These are phyloP conservation scores for Deroptyus accipitrinus DNA, from an alignment of 2,113 vertebrate genomes.

Conservation along the genomic window DNA sequence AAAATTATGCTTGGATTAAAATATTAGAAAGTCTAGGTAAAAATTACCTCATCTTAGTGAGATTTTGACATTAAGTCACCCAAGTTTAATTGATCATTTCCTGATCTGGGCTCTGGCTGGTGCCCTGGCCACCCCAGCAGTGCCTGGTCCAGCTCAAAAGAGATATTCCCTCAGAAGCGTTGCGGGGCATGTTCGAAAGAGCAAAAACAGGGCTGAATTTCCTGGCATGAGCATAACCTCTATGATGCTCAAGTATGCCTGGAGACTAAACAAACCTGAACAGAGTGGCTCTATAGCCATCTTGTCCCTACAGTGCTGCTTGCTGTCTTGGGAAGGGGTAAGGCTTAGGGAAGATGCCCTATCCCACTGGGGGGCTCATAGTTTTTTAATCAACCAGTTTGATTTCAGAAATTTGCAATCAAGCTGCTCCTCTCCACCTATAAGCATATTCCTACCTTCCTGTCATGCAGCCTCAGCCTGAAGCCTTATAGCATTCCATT, in stretches of 20 bases:
- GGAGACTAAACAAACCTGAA: neutral
- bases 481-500: neutral
- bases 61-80: constrained; percentile 2
- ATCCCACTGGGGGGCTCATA: neutral
- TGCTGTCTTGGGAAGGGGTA: neutral
- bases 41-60: constrained; percentile 19
- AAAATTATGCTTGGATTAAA: constrained; percentile 24
- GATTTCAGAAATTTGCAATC: neutral
- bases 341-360: neutral
- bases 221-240: neutral
- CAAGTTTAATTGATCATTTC: neutral
- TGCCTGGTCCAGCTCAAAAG: neutral
- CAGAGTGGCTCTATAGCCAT: neutral
- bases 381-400: neutral
- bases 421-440: neutral
- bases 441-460: neutral
- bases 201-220: neutral
- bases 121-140: neutral
- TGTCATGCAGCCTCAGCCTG: neutral
- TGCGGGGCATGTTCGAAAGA: fast-evolving
- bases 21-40: constrained; percentile 16
- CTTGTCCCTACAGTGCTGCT: fast-evolving
- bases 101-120: neutral
- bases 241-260: neutral
- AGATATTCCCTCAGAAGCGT: fast-evolving